Evolutionary conservation across 1,140 invertebrate species (phyloP).

Genomic region (Calephelis virginiensis): DNA sequence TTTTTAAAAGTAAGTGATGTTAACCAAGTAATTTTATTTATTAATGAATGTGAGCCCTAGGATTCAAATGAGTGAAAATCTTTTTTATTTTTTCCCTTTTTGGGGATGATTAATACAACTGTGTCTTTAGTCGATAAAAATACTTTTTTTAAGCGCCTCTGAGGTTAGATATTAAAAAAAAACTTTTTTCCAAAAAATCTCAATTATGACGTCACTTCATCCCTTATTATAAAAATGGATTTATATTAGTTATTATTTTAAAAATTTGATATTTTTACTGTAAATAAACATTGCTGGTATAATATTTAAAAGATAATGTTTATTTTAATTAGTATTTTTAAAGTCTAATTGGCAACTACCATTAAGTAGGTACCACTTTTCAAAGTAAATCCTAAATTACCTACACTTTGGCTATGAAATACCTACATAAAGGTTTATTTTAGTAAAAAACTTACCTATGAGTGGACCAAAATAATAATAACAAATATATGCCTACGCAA

Average conservation of each 20-base stretch:
- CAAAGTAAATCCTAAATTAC: not conserved
- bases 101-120: not conserved
- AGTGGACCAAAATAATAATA: not conserved
- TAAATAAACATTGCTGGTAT: not conserved
- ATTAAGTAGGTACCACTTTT: not conserved
- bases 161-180: not conserved
- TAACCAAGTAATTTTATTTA: no score
- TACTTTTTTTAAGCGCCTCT: slow-evolving; percentile 1
- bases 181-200: not conserved
- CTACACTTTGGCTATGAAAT: not conserved
- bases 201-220: not conserved
- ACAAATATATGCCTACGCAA: not conserved
- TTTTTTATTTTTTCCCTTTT: not conserved
- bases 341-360: not conserved
- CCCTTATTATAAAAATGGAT: not conserved
- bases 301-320: not conserved
- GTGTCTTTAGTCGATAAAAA: not conserved
- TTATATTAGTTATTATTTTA: not conserved
- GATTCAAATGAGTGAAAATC: not conserved
- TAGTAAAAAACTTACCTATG: not conserved
- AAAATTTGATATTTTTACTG: not conserved
- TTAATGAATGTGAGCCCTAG: no score
- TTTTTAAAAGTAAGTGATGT: no score
- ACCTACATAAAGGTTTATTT: slow-evolving; percentile 1
- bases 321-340: not conserved